Evolutionary conservation across 2,113 vertebrate species (phyloP).

Genomic region (Ctenodactylus gundi): DNA sequence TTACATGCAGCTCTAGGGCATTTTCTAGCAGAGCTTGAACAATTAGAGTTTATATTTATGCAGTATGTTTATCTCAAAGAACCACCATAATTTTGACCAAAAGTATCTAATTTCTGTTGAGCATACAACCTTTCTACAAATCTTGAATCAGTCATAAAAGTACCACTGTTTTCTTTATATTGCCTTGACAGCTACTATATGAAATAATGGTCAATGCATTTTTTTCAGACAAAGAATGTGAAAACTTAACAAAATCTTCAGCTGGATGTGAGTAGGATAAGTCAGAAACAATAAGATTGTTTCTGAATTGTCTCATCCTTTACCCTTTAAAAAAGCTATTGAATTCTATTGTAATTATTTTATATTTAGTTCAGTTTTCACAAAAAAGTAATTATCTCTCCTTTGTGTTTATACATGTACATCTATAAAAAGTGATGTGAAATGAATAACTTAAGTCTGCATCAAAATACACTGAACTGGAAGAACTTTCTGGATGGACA

Average conservation of each 20-base stretch:
- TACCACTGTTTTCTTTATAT: conserved; percentile 15
- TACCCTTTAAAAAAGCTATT: background rate
- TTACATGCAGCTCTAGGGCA: conserved; percentile 41
- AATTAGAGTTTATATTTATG: conserved; percentile 72
- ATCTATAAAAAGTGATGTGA: background rate
- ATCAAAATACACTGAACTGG: background rate
- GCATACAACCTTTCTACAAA: conserved; percentile 61
- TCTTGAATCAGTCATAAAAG: conserved; percentile 69
- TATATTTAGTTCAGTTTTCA: background rate
- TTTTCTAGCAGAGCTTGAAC: conserved; percentile 74
- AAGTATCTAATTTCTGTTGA: conserved; percentile 71
- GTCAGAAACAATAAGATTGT: background rate
- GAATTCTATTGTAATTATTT: background rate
- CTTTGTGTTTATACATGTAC: background rate
- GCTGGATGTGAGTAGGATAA: background rate
- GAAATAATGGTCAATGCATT: background rate
- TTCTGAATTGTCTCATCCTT: background rate
- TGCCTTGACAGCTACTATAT: background rate
- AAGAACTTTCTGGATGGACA: conserved; percentile 21
- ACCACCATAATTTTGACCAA: conserved; percentile 73
- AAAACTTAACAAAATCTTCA: background rate
- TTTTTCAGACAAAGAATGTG: background rate
- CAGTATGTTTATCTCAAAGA: conserved; percentile 61
- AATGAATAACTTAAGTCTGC: background rate
- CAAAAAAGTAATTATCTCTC: background rate